Base-by-base conservation (phyloP, 1,140 invertebrate species). In the Gonatopus flavifemur region DNA sequence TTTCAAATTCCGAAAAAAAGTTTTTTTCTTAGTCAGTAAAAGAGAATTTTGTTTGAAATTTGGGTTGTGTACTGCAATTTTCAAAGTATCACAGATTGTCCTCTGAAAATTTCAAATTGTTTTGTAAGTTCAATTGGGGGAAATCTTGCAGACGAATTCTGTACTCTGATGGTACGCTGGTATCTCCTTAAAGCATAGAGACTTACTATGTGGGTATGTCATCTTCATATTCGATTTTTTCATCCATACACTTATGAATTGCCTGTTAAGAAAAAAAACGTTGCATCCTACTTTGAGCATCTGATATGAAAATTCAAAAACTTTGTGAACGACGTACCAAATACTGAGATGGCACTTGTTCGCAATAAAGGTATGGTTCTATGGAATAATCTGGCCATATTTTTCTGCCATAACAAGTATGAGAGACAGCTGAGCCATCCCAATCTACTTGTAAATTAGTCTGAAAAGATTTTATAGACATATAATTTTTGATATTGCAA, bases 401-500 rank as follows among this genome's bases (percentile, higher is more conserved):
- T 60, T 67, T 69, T 62, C 80, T 31, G 38, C 81, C 78, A 48
- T 79, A 85, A 55, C 88, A 91, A 2, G 85, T 88, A 52, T 89
- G 83, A 55, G 84, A 82, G 33, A 79, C 64, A 19, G 83, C 76
- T 31, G 82, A 82, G n/a, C 80, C 70, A 73, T 88, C 77, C 85
- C 87, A 92, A 69, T 93, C 90, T 1, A 87, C 57, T 8, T 76
- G 74, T 20, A 93, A 71, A 56, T 88, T 84, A 10, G 75, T 81
- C 89, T 91, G 76, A 80, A 63, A 66, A 49, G 46, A 59, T 52
- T 42, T n/a, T 10, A 21, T 19, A 16, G 9, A 3, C 19, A 9
- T 1, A n/a, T 1, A 8, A 10, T 1, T 21, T 40, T 22, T 16
- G 9, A 22, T 22, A 25, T n/a, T 22, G 12, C 1, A 21, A 1